Evolutionary conservation across 2,113 vertebrate species (phyloP).

Genomic region (Crotalus helleri): DNA sequence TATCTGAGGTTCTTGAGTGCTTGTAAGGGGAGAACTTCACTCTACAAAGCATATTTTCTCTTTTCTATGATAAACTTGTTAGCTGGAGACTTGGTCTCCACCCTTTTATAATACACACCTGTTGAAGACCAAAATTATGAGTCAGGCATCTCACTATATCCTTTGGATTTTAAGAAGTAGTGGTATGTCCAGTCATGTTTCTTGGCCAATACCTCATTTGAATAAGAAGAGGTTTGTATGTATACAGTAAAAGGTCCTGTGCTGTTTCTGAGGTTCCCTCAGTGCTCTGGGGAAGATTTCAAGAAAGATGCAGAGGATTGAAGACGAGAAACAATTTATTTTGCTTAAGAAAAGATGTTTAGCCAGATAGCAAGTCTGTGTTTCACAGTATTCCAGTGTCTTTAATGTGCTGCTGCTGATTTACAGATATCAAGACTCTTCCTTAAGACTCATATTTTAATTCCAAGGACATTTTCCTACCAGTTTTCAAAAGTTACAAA

Average conservation of each 20-base stretch:
- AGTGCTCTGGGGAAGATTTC: background rate
- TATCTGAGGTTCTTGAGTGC: background rate
- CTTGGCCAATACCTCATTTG: background rate
- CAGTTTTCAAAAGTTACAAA: constrained; percentile 11
- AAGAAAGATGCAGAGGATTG: background rate
- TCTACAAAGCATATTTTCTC: background rate
- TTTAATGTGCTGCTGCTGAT: background rate
- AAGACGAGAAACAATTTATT: background rate
- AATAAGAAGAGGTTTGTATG: background rate
- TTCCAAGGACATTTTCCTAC: background rate
- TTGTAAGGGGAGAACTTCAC: background rate
- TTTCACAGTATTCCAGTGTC: background rate
- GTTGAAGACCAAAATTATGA: background rate
- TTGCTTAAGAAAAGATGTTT: background rate
- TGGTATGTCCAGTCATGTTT: background rate
- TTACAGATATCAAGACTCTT: background rate
- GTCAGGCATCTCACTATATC: background rate
- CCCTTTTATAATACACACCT: background rate
- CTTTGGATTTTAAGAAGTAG: background rate
- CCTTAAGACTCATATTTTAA: constrained; percentile 4
- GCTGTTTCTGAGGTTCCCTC: background rate
- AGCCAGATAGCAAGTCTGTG: background rate
- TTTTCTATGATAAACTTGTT: background rate
- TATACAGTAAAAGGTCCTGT: background rate
- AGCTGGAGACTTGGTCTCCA: background rate